Base-by-base conservation (phyloP, 2,113 vertebrate species). In the Tretioscincus oriximinensis region DNA sequence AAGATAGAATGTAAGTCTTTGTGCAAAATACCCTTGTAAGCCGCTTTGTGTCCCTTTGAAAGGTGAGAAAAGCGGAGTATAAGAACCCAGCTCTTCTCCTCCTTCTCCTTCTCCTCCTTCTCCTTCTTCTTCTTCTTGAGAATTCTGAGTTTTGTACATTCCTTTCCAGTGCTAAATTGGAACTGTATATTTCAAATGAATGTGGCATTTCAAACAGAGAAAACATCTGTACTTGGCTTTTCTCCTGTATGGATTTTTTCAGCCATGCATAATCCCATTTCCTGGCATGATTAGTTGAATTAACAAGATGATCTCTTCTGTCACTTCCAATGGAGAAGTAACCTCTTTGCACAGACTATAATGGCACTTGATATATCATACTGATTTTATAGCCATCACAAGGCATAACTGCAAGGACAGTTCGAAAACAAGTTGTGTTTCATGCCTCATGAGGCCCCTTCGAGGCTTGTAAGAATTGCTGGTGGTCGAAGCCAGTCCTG, bases 401-500 rank as follows among this genome's bases (percentile, higher is more conserved):
- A 90, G 77, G 74, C 88, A 73, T 76, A 85, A 51, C 11, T 45
- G 68, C 75, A 84, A 82, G 77, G 88, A 69, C 82, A 7, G 76
- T 81, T 90, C 85, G 73, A 78, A 86, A 85, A 78, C 84, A 85
- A 72, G 76, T 81, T 86, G 82, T 86, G 74, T 85, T 86, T 81
- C 85, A 45, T 2, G 14, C 88, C 94, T 86, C 90, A 1, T 2
- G 82, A 78, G 92, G 64, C 81, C 78, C 71, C 90, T 93, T 91
- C 86, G 81, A 47, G 90, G 88, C 78, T 87, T 51, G 63, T 82
- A 71, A 88, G 90, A 92, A 89, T 93, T 85, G 89, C 90, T 88
- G 81, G 89, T 91, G 93, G 91, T 92, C 77, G 68, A 92, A 85
- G 90, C 90, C 89, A 93, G 79, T 84, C 26, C 28, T 92, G 87